Percentiles rank a stretch among this genome's conserved stretches.
Conservation (phyloP, 1,140 invertebrate species). For the Pseudomyrmex gracilis region DNA sequence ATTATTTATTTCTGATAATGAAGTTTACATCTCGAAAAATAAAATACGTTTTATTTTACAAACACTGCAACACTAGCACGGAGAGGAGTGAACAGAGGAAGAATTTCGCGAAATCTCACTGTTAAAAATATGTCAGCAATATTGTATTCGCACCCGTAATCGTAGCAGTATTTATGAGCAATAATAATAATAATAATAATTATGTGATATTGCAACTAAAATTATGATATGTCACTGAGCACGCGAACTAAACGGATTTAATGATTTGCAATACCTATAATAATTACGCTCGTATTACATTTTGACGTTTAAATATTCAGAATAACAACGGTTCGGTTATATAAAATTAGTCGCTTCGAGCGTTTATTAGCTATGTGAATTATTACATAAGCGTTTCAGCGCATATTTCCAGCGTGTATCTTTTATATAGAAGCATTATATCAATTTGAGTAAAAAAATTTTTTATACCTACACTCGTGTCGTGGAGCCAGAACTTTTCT, state of each 20-base stretch:
- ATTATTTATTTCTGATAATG: too few relatives aligned
- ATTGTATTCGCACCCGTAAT: neutral
- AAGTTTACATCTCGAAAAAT: neutral
- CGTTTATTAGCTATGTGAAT: conserved; percentile 20
- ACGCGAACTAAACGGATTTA: conserved; percentile 44
- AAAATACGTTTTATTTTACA: neutral
- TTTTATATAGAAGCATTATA: neutral
- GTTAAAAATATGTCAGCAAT: conserved; percentile 33
- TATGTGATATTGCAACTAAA: conserved; percentile 51
- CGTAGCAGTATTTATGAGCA: conserved; percentile 26
- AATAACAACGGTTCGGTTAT: conserved; percentile 27
- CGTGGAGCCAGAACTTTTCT: too few relatives aligned
- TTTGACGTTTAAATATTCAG: conserved; percentile 55
- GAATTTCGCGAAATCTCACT: conserved; percentile 11
- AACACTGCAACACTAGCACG: neutral
- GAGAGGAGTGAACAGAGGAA: too few relatives aligned
- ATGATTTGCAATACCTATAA: conserved; percentile 54
- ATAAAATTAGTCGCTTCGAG: conserved; percentile 43
- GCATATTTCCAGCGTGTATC: neutral
- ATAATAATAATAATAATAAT: conserved; percentile 35
- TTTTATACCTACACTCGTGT: neutral
- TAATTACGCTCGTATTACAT: conserved; percentile 53
- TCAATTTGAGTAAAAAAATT: neutral
- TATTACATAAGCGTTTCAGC: neutral
- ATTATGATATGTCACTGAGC: conserved; percentile 43